phyloP scores from a whole-genome alignment of 2,888 invertebrate genomes.

The Chaetogeoica ovagalla region DNA sequence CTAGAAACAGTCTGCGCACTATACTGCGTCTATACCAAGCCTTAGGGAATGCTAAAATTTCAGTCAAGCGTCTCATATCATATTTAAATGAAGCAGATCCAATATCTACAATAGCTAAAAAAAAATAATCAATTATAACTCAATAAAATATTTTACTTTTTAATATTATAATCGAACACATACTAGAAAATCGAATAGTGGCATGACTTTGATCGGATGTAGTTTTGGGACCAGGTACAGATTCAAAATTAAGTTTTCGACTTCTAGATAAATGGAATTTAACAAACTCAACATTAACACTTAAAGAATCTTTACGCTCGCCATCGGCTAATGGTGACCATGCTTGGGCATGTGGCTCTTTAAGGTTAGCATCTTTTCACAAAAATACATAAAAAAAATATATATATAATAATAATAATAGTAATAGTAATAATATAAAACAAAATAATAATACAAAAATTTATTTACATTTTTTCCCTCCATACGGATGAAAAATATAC shows the following conservation, averaged over 20 bases:
- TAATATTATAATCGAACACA: constrained; percentile 58
- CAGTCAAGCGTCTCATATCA: constrained; percentile 95
- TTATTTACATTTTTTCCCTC: constrained; percentile 75
- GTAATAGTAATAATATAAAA: not conserved
- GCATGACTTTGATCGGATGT: constrained; percentile 74
- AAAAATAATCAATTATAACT: constrained; percentile 17
- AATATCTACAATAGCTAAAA: constrained; percentile 87
- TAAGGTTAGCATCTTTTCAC: constrained; percentile 35
- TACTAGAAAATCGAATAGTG: constrained; percentile 89
- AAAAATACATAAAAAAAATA: not conserved
- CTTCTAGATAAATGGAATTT: constrained; percentile 92
- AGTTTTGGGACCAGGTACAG: constrained; percentile 58
- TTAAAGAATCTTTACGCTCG: constrained; percentile 92
- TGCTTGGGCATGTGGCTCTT: constrained; percentile 30
- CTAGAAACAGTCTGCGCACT: constrained; percentile 87
- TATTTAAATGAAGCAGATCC: constrained; percentile 97
- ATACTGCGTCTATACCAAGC: constrained; percentile 97
- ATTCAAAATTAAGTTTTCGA: constrained; percentile 79
- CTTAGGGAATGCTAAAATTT: constrained; percentile 96
- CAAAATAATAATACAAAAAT: not conserved
- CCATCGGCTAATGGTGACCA: constrained; percentile 78
- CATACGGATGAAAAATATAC: constrained; percentile 98
- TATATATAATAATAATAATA: not conserved
- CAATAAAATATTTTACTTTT: not conserved
- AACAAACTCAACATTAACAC: constrained; percentile 95